phyloP scores from a whole-genome alignment of 2,113 vertebrate genomes.

The Amphilophus citrinellus region DNA sequence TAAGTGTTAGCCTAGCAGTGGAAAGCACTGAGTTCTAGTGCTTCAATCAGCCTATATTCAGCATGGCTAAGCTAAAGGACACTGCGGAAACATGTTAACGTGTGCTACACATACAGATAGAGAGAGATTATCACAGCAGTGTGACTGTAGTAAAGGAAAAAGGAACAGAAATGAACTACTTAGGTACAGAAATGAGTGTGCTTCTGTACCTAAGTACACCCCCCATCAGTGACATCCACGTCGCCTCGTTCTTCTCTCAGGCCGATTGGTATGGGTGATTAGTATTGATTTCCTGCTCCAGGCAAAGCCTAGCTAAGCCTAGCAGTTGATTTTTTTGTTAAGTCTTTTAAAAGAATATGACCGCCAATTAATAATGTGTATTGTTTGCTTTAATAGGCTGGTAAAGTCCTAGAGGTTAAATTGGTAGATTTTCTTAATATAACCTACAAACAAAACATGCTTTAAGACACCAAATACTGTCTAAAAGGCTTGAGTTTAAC shows the following conservation, averaged over 20 bases:
- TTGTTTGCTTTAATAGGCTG: background rate
- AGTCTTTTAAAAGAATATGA: background rate
- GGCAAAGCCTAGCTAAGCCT: background rate
- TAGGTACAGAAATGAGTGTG: background rate
- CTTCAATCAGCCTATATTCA: conserved; percentile 11
- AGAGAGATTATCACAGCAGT: background rate
- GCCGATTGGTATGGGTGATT: conserved; percentile 27
- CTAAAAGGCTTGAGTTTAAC: background rate
- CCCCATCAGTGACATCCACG: background rate
- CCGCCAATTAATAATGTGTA: background rate
- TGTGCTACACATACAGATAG: background rate
- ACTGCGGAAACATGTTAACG: background rate
- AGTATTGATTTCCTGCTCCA: conserved; percentile 34
- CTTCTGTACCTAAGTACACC: no score
- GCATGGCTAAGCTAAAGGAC: background rate
- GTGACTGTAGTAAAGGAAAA: background rate
- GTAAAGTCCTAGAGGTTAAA: background rate
- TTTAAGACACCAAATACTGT: background rate
- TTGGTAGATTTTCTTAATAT: background rate
- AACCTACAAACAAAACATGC: background rate
- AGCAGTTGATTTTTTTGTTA: background rate
- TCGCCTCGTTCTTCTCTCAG: background rate
- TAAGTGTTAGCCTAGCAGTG: conserved; percentile 33
- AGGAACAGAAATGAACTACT: no score
- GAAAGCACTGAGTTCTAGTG: background rate